These are phyloP conservation scores for Acrocyrtus sp. DNA, from an alignment of 2,888 invertebrate species.

Conservation along the genomic window DNA sequence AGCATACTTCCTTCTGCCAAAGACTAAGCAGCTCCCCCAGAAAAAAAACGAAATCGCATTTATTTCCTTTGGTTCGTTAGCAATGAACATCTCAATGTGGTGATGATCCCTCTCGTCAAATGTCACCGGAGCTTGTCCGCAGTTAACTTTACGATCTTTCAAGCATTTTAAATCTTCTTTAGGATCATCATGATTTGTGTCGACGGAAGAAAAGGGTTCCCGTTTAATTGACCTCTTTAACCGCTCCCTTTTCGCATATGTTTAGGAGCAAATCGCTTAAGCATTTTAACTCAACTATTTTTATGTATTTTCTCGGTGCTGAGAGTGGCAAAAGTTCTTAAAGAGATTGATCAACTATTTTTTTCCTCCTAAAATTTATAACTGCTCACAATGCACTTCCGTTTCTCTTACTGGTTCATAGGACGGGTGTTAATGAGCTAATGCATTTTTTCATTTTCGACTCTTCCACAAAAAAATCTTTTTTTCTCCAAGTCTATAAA, in stretches of 20 bases:
- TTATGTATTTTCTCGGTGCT: background rate
- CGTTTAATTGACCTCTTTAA: conserved; percentile 21
- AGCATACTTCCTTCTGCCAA: background rate
- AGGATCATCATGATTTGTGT: conserved; percentile 20
- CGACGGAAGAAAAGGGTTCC: conserved; percentile 1
- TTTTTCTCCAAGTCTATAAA: background rate
- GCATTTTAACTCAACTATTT: background rate
- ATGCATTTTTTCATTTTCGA: conserved; percentile 10
- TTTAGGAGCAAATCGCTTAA: background rate
- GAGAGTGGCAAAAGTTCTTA: background rate
- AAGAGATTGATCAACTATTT: background rate
- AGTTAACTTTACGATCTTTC: conserved; percentile 2
- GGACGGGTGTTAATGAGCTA: conserved; percentile 32
- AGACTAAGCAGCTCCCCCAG: no score
- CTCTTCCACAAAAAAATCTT: background rate
- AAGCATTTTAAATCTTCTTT: conserved; percentile 21
- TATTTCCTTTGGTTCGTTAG: background rate
- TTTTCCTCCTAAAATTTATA: background rate
- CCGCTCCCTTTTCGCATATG: no score
- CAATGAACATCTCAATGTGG: background rate
- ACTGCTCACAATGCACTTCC: background rate
- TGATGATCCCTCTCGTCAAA: background rate
- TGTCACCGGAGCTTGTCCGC: conserved; percentile 7
- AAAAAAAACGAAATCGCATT: background rate
- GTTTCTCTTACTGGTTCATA: background rate